Base-by-base conservation (phyloP, 2,113 vertebrate genomes). In the Forbesichthys papilliferus region DNA sequence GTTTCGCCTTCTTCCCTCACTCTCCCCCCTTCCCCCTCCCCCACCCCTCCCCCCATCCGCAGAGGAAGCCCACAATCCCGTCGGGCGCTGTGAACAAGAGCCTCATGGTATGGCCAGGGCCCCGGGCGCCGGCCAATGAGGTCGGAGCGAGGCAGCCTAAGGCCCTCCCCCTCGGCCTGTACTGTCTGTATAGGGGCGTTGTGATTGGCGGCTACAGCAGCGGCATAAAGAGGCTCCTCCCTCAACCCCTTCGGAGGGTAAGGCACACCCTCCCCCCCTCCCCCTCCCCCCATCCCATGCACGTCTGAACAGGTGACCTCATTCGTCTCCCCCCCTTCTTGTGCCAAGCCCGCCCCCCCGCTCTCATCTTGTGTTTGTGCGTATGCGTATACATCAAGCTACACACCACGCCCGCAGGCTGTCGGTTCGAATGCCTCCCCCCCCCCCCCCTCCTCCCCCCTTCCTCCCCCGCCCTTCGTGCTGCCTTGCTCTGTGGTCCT, bases 141-240 rank as follows among this genome's bases (percentile, higher is more conserved):
- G 89, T 86, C 71, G 76, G 90, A 87, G 91, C 89, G 85, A 88
- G 89, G 85, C 87, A 84, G 80, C 78, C 91, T 86, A 92, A 92
- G 89, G 83, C 89, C 87, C 90, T 92, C 84, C 91, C 91, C 88
- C 89, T 92, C 73, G 88, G 89, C 83, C 87, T 92, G 84, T 93
- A 92, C 89, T 92, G 91, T 88, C 91, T 92, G 82, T 93, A 92
- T 90, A 90, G 92, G 84, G 90, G 92, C 89, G 91, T 91, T 92
- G 82, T 93, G 87, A 91, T 91, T 88, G 89, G 90, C 81, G 90
- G 90, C 88, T 90, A 91, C 92, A 55, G 89, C 88, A 84, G 86
- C 87, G 82, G 90, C 87, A 91, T 91, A 87, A 93, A 91, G 89
- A 90, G 87, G 85, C 89, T 92, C 81, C 88, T 92, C 83, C 91